These are phyloP conservation scores for Netelia inedita DNA, from an alignment of 2,888 invertebrate species.

Conservation along the genomic window DNA sequence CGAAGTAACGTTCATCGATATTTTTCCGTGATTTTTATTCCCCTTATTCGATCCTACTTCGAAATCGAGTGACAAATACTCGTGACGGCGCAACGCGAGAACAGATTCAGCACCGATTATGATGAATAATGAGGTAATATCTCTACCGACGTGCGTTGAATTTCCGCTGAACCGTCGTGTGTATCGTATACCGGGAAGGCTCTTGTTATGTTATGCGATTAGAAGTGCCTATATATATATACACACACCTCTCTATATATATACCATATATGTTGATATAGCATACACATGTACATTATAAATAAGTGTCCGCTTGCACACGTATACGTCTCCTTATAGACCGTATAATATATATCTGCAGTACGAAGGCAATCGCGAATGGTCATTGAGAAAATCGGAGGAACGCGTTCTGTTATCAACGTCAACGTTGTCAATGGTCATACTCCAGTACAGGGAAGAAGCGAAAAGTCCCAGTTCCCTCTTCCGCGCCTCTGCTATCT, in stretches of 20 bases:
- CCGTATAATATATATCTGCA: background rate
- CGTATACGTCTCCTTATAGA: too few species aligned
- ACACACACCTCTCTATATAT: background rate
- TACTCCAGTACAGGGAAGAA: constrained; percentile 45
- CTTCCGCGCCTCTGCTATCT: constrained; percentile 50
- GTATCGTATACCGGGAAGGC: constrained; percentile 47
- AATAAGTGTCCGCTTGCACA: background rate
- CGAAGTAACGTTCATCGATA: background rate
- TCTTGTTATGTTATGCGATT: constrained; percentile 37
- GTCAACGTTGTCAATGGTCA: constrained; percentile 69
- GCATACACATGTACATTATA: background rate
- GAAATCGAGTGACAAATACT: constrained; percentile 2
- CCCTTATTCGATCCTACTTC: background rate
- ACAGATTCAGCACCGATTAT: constrained; percentile 22
- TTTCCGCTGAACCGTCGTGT: constrained; percentile 10
- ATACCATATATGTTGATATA: too few species aligned
- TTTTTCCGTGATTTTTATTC: background rate
- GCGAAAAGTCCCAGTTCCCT: constrained; percentile 41
- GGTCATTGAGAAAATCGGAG: constrained; percentile 58
- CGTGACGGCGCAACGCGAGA: background rate
- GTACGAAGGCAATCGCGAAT: constrained; percentile 38
- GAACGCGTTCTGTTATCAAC: constrained; percentile 59
- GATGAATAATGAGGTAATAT: constrained; percentile 32
- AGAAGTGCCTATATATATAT: background rate
- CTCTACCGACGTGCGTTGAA: background rate